Evolutionary conservation across 2,113 vertebrate species (phyloP).

Genomic region (Halichoerus grypus): DNA sequence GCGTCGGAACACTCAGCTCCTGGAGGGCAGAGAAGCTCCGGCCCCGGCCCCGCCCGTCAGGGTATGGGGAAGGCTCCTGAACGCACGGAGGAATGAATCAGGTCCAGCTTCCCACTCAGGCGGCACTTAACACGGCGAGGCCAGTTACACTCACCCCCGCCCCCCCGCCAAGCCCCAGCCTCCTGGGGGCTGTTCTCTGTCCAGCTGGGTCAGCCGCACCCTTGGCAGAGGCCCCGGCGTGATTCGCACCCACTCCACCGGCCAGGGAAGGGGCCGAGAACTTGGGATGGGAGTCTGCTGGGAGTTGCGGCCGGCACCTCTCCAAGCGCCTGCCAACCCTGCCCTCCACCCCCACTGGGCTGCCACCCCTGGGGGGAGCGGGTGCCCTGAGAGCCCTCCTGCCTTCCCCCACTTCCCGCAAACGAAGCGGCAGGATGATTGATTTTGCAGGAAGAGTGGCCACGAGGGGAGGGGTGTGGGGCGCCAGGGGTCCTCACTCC

Average conservation of each 20-base stretch:
- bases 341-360: neutral
- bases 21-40: neutral
- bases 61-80: neutral
- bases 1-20: rapidly evolving
- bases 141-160: neutral
- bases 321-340: neutral
- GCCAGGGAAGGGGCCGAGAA: slow-evolving; percentile 71
- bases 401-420: slow-evolving; percentile 76
- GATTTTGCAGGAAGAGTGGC: slow-evolving; percentile 74
- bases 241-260: neutral
- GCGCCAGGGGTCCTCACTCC: slow-evolving; percentile 62
- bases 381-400: slow-evolving; percentile 73
- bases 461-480: slow-evolving; percentile 12
- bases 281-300: slow-evolving; percentile 56
- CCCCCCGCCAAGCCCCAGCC: neutral
- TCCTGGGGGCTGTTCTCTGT: neutral
- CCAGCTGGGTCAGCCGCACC: neutral
- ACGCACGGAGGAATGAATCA: neutral
- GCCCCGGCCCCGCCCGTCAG: neutral
- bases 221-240: neutral
- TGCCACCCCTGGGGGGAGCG: slow-evolving; percentile 8
- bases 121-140: neutral
- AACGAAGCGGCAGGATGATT: slow-evolving; percentile 65
- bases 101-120: neutral
- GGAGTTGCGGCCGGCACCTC: neutral